Base-by-base conservation (phyloP, 2,888 invertebrate species). In the Cenopis cana region DNA sequence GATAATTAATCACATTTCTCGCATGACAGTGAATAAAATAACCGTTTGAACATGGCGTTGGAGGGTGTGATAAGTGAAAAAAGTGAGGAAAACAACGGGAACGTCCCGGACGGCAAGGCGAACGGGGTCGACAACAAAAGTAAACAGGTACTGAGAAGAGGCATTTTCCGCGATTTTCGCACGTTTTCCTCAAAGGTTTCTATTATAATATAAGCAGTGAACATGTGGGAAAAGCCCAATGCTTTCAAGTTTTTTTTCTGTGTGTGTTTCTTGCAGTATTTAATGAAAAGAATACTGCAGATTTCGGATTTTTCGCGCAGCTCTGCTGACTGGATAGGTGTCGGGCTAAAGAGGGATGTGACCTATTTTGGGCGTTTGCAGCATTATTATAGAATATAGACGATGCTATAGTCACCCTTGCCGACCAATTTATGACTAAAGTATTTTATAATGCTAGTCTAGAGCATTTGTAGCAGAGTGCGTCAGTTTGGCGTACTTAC, bases 51-150 rank as follows among this genome's bases (percentile, higher is more conserved):
- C 85, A 93, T 93, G 93, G 93, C 93, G 89, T 88, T 93, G 87
- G 93, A 93, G 89, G 93, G 91, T 88, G 93, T 93, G 79, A 93
- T 91, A 91, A 88, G 93, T 93, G 93, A 93, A 85, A 92, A 93
- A 89, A 89, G 90, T 89, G 93, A 91, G 78, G 93, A 93, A 86
- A 94, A 91, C 88, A 93, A 91, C 86, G 91, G 90, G 78, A 92
- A 89, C 81, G 85, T 93, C 76, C 89, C 90, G 79, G 93, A 94
- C 85, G 85, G 89, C 84, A 94, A 94, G 85, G 88, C 93, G 84
- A 94, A 94, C 86, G 94, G 93, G 87, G 93, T 91, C 85, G 94
- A 94, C 90, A 94, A 93, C 89, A 93, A 92, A 89, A 93, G 89
- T 90, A 94, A 94, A 91, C 95, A 95, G 93, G 93, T 93, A 91